These are phyloP conservation scores for Epizoanthus illoricatus DNA, from an alignment of 92 coral and sea anemone species.

Conservation along the genomic window DNA sequence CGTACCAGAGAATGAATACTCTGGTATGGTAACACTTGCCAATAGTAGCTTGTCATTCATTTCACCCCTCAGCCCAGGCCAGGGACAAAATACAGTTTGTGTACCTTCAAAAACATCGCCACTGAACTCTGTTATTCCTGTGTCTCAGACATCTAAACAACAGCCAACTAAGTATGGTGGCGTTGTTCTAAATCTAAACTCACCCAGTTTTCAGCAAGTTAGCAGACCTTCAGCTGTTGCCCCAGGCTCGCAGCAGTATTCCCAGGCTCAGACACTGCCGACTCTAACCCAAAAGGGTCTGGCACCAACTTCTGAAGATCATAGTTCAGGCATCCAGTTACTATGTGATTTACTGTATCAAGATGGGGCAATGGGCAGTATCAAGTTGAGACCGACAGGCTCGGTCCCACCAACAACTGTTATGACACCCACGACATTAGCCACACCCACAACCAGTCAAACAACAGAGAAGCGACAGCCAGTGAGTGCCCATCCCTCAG, in stretches of 20 bases:
- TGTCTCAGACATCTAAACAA: not conserved
- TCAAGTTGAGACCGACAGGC: conserved; percentile 22
- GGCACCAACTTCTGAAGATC: conserved; percentile 48
- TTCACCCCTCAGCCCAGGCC: conserved; percentile 66
- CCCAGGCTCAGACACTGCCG: conserved; percentile 15
- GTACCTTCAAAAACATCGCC: not conserved
- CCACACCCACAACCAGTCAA: conserved; percentile 30
- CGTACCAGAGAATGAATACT: conserved; percentile 32
- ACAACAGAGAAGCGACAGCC: conserved; percentile 39
- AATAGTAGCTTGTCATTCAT: conserved; percentile 60
- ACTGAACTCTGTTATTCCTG: not conserved
- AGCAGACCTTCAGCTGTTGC: not conserved
- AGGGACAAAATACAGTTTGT: conserved; percentile 7
- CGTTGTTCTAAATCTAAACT: conserved; percentile 2
- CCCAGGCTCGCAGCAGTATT: conserved; percentile 1
- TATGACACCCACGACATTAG: conserved; percentile 35
- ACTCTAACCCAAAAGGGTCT: not conserved
- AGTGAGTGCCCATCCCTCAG: conserved; percentile 35
- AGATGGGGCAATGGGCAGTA: conserved; percentile 72
- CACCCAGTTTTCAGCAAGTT: conserved; percentile 1
- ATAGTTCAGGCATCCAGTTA: conserved; percentile 75
- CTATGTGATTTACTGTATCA: conserved; percentile 72
- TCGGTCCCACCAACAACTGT: conserved; percentile 26
- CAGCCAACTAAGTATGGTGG: not conserved
- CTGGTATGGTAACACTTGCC: conserved; percentile 59